A percentile compares a stretch with the other conserved stretches of the same genome.
Evolutionary conservation across 2,888 invertebrate species (phyloP).

Genomic region (Acanthosoma haemorrhoidale): DNA sequence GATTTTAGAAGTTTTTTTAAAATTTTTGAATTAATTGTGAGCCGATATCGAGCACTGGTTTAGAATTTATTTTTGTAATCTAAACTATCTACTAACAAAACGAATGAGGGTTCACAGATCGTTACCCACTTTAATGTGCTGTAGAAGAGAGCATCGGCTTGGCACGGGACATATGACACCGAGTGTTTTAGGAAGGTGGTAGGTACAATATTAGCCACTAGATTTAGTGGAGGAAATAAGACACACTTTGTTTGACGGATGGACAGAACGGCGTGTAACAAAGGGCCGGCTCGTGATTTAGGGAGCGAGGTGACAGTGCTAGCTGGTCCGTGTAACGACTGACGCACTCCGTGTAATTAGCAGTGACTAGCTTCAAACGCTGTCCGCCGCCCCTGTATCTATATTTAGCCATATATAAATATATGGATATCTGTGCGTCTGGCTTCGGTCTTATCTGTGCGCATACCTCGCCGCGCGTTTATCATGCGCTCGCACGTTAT

Average conservation of each 20-base stretch:
- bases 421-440: not conserved
- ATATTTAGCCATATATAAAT: no score
- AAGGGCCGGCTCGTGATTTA: not conserved
- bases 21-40: no score
- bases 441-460: not conserved
- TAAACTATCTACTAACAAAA: no score
- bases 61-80: no score
- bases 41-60: no score
- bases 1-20: no score
- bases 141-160: no score
- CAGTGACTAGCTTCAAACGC: not conserved
- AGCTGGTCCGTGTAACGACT: not conserved
- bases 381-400: no score
- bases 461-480: not conserved
- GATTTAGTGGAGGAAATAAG: not conserved
- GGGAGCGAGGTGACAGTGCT: not conserved
- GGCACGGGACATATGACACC: no score
- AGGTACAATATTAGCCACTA: not conserved
- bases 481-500: not conserved
- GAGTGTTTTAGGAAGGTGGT: no score
- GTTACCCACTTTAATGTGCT: no score
- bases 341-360: slow-evolving; percentile 5
- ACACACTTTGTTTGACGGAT: not conserved
- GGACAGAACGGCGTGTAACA: not conserved
- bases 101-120: no score